phyloP scores from a whole-genome alignment of 2,888 invertebrate species.

The Idaea straminata region DNA sequence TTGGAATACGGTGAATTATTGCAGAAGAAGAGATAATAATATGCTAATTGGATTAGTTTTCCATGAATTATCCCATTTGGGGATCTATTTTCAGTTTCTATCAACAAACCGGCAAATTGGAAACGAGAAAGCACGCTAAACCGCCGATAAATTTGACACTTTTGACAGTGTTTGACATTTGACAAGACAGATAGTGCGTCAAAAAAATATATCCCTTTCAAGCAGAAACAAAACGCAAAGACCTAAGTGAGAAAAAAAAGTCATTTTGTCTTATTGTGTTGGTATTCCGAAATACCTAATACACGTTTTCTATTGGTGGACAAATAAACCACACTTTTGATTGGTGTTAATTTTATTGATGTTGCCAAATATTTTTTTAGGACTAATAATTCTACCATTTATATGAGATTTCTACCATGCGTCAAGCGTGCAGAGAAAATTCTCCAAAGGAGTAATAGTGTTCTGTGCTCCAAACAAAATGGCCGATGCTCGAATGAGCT shows the following conservation, averaged over 20 bases:
- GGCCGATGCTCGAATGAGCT: slow-evolving; percentile 59
- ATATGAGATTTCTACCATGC: neutral
- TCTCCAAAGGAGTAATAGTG: too few relatives aligned
- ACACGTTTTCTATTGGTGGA: neutral
- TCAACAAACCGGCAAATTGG: neutral
- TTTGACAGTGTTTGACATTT: neutral
- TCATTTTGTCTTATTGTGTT: neutral
- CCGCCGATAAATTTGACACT: too few relatives aligned
- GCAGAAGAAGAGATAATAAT: too few relatives aligned
- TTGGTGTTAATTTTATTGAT: neutral
- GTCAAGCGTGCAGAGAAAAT: neutral
- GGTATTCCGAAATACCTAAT: neutral
- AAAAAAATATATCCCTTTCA: neutral
- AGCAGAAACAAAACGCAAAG: neutral
- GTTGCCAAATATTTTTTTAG: neutral
- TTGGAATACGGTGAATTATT: neutral
- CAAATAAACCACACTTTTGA: neutral
- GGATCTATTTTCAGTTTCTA: neutral
- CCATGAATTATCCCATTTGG: neutral
- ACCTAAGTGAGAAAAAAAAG: neutral
- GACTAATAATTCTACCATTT: neutral
- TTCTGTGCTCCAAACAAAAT: slow-evolving; percentile 75
- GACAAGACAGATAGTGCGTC: neutral
- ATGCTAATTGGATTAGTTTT: too few relatives aligned
- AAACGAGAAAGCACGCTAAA: neutral